Evolutionary conservation across 53 echinoderm and acorn worm species (phyloP).

Genomic region (Holothuria scabra): DNA sequence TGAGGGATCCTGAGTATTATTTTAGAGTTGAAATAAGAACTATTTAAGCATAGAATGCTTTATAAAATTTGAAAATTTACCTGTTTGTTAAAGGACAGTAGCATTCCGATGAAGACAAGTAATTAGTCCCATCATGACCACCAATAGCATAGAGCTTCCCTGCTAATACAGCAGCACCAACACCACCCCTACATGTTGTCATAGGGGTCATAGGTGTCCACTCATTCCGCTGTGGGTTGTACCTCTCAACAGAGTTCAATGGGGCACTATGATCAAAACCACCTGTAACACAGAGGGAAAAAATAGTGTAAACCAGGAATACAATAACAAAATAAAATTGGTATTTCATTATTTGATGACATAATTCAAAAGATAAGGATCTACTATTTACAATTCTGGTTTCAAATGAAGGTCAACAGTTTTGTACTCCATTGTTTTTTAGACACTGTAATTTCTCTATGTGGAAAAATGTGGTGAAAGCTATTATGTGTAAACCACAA

Average conservation of each 20-base stretch:
- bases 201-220: conserved; percentile 77
- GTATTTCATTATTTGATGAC: no score
- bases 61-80: conserved; percentile 48
- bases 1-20: no score
- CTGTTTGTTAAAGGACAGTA: conserved; percentile 75
- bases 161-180: conserved; percentile 82
- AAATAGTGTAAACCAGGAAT: background rate
- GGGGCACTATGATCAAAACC: conserved; percentile 99
- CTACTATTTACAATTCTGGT: no score
- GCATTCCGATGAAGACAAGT: conserved; percentile 91
- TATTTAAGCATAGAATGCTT: no score
- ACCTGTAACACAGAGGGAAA: conserved; percentile 53
- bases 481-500: no score
- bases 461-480: no score
- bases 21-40: no score
- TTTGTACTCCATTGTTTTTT: no score
- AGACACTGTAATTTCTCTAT: no score
- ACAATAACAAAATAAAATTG: background rate
- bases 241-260: conserved; percentile 88
- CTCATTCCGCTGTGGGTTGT: conserved; percentile 70
- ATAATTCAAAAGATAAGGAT: no score
- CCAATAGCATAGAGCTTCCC: conserved; percentile 95
- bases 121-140: conserved; percentile 90
- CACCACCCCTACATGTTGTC: conserved; percentile 87
- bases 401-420: no score